A percentile compares a stretch with the other conserved stretches of the same genome.
Evolutionary conservation across 2,888 invertebrate genomes (phyloP).

Genomic region (Celastrina argiolus): DNA sequence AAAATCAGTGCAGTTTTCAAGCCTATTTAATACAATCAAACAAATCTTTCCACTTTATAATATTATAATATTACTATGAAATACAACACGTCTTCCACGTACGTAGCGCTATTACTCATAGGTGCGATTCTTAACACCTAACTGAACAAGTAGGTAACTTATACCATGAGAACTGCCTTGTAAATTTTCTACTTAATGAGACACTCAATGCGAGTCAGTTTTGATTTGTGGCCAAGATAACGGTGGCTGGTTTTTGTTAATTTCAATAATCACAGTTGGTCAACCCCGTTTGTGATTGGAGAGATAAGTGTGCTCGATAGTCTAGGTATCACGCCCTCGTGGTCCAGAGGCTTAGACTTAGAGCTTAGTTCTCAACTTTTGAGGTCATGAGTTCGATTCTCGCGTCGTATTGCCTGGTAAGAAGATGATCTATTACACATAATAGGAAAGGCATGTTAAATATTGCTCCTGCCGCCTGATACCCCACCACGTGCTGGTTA

Average conservation of each 20-base stretch:
- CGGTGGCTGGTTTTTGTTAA: constrained; percentile 1
- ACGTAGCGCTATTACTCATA: not conserved
- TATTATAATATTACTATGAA: not conserved
- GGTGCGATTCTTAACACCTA: constrained; percentile 19
- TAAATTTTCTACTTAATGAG: constrained; percentile 19
- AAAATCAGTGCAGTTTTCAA: no score
- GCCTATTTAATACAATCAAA: no score
- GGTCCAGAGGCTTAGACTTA: no score
- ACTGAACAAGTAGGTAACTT: not conserved
- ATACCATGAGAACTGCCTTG: constrained; percentile 7
- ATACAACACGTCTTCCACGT: constrained; percentile 9
- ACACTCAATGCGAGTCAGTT: constrained; percentile 4
- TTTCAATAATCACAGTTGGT: constrained; percentile 2
- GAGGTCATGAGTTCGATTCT: no score
- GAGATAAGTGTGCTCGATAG: not conserved
- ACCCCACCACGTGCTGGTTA: no score
- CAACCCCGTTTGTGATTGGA: not conserved
- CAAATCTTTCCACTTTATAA: no score
- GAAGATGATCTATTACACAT: no score
- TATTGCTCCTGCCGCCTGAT: no score
- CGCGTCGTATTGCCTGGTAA: no score
- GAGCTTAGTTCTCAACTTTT: no score
- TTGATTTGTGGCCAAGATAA: constrained; percentile 10
- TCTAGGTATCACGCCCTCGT: no score
- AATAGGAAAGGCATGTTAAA: no score